Percentiles rank a stretch among this genome's conserved stretches.
phyloP scores from a whole-genome alignment of 2,113 vertebrate species.

The Aphyosemion australe region DNA sequence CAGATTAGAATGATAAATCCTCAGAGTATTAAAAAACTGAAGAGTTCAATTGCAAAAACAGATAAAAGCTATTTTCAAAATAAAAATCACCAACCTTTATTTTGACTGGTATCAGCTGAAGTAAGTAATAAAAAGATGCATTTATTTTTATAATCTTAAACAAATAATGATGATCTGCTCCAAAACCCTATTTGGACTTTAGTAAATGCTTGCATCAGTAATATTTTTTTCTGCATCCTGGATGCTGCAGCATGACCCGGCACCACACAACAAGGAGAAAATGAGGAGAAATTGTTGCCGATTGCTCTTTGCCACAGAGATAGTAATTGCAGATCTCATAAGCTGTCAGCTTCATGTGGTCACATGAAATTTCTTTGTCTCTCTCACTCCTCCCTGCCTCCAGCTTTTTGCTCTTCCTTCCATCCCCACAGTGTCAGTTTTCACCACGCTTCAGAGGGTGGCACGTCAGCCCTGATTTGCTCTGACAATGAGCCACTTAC shows the following conservation, averaged over 20 bases:
- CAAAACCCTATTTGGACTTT: conserved; percentile 19
- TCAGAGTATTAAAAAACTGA: too few relatives aligned
- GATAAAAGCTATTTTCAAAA: too few relatives aligned
- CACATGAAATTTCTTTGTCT: conserved; percentile 55
- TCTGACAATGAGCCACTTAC: conserved; percentile 90
- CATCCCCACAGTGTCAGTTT: conserved; percentile 39
- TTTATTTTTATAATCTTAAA: conserved; percentile 19
- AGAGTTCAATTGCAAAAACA: too few relatives aligned
- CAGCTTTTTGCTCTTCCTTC: conserved; percentile 30
- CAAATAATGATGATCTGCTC: conserved; percentile 33
- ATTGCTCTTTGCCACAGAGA: conserved; percentile 30
- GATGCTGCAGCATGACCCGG: neutral
- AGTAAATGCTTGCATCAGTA: conserved; percentile 12
- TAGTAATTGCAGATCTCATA: conserved; percentile 56
- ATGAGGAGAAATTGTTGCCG: conserved; percentile 38
- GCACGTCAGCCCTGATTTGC: conserved; percentile 87
- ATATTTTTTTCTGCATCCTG: neutral
- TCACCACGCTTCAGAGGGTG: conserved; percentile 49
- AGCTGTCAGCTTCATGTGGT: conserved; percentile 56
- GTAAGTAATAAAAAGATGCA: too few relatives aligned
- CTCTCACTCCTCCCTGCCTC: conserved; percentile 21
- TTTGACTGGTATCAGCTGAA: too few relatives aligned
- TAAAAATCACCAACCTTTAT: too few relatives aligned
- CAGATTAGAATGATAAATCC: too few relatives aligned
- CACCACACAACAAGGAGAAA: neutral